phyloP scores from a whole-genome alignment of 1,140 invertebrate species.

The Sycophila sp. region DNA sequence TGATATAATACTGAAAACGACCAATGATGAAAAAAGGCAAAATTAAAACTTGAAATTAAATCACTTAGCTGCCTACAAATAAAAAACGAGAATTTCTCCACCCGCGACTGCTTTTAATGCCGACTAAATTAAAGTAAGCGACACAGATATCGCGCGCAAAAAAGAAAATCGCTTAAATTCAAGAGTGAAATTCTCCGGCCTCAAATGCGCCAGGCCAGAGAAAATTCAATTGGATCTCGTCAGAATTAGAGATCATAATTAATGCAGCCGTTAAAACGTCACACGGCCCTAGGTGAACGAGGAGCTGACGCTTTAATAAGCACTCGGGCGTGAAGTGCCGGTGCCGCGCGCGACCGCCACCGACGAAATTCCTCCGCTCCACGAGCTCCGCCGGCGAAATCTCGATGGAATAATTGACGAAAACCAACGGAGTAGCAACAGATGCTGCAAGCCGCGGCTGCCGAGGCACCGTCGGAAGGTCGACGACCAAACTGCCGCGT shows the following conservation, averaged over 20 bases:
- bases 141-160: too few relatives aligned
- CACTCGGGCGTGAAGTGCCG: constrained; percentile 8
- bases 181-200: background rate
- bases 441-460: constrained; percentile 18
- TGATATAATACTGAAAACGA: too few relatives aligned
- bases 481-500: background rate
- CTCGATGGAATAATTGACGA: constrained; percentile 35
- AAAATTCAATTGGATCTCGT: constrained; percentile 8
- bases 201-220: background rate
- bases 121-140: too few relatives aligned
- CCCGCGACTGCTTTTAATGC: too few relatives aligned
- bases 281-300: background rate
- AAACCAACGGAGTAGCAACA: constrained; percentile 27
- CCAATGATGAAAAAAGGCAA: too few relatives aligned
- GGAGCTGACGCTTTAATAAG: constrained; percentile 28
- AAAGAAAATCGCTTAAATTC: too few relatives aligned
- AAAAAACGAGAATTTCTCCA: too few relatives aligned
- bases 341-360: background rate
- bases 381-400: background rate
- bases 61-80: too few relatives aligned
- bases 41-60: too few relatives aligned
- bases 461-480: background rate
- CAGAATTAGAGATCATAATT: constrained; percentile 32
- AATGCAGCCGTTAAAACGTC: constrained; percentile 31
- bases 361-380: background rate